Evolutionary conservation across 2,888 invertebrate genomes (phyloP).

Genomic region (Bimastos eiseni): DNA sequence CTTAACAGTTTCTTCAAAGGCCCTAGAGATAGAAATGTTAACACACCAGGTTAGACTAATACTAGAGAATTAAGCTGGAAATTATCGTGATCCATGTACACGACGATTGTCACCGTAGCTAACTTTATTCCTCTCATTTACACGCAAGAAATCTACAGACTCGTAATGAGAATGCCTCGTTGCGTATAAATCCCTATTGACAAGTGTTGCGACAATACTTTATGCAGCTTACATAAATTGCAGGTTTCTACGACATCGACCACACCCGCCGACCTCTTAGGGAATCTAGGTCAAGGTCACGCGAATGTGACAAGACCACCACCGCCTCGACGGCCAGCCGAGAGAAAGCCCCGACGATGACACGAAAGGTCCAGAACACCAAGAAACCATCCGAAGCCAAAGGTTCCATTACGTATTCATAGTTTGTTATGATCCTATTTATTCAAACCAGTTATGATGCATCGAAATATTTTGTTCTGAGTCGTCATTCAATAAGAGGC

Average conservation of each 20-base stretch:
- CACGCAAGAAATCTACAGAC: background rate
- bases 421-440: background rate
- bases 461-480: background rate
- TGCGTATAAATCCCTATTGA: too few species aligned
- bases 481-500: background rate
- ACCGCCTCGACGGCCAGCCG: background rate
- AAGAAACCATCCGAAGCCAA: background rate
- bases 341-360: background rate
- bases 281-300: conserved; percentile 38
- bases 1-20: background rate
- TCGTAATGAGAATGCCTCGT: background rate
- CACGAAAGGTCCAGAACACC: background rate
- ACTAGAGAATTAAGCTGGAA: background rate
- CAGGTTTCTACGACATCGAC: conserved; percentile 34
- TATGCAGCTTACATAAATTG: background rate
- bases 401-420: background rate
- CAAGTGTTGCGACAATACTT: background rate
- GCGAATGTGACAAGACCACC: conserved; percentile 37
- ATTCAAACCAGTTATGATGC: background rate
- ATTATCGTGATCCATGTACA: too few species aligned
- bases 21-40: background rate
- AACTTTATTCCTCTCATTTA: background rate
- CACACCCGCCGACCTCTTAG: conserved; percentile 28
- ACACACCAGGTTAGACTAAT: background rate
- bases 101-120: too few species aligned